phyloP scores from a whole-genome alignment of 2,888 invertebrate species.

The Electrophaes corylata region DNA sequence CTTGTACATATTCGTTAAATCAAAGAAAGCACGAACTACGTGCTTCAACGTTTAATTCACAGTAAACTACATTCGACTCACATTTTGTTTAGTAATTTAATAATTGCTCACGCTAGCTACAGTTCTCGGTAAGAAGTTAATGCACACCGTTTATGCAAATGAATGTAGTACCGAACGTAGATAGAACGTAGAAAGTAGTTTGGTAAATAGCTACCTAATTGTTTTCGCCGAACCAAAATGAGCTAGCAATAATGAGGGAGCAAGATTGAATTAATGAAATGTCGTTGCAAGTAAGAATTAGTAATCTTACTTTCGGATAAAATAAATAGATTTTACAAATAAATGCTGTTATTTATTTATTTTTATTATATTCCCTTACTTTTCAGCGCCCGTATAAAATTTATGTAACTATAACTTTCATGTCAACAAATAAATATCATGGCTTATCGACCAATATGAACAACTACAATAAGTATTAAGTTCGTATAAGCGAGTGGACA shows the following conservation, averaged over 20 bases:
- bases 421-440: no score
- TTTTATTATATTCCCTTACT: no score
- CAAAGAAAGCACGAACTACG: constrained; percentile 15
- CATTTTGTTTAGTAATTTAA: constrained; percentile 22
- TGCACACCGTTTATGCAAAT: constrained; percentile 15
- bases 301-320: background rate
- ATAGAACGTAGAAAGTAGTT: background rate
- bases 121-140: constrained; percentile 16
- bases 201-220: background rate
- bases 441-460: no score
- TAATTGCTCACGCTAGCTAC: constrained; percentile 16
- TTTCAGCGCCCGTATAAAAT: no score
- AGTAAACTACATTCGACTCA: constrained; percentile 13
- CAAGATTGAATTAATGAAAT: background rate
- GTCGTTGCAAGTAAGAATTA: background rate
- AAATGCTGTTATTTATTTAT: no score
- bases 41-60: constrained; percentile 13
- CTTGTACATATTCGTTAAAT: constrained; percentile 13
- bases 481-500: no score
- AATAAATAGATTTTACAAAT: no score
- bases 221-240: background rate
- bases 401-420: no score
- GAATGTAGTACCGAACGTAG: background rate
- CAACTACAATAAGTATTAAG: no score
- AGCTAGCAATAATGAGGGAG: background rate